Base-by-base conservation (phyloP, 2,113 vertebrate species). In the Pelmatolapia mariae region DNA sequence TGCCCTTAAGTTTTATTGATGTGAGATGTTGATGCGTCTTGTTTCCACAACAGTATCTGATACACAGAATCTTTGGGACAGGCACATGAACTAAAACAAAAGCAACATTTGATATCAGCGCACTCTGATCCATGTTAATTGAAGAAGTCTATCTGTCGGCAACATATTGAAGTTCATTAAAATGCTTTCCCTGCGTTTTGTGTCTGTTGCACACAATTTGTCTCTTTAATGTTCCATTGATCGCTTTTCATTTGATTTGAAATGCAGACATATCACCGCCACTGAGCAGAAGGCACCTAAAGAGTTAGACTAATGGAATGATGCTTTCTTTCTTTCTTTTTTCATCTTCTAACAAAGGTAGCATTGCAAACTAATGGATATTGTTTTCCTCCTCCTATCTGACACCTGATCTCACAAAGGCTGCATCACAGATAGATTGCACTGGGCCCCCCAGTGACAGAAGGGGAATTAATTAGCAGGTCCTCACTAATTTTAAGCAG, bases 391-490 rank as follows among this genome's bases (percentile, higher is more conserved):
- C 91, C 87, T 86, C 76, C 79, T 94, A 94, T 95, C 93, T 93
- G 94, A 95, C 7, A 86, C 81, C 89, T 93, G 96, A 94, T 96
- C 95, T 95, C 89, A 91, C 93, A 90, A 84, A 93, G 92, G 91
- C 91, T 88, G 93, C 90, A 87, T 88, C 88, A 80, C 87, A 89
- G 93, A 96, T 93, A 95, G 94, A 96, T 96, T 94, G 92, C 85
- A 81, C 86, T 57, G 84, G 36, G 73, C 83, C 87, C 87, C 82
- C 86, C 57, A 79, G 88, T 95, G 94, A 96, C 94, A 95, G 90
- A 90, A 83, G 84, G 89, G 85, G 93, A 96, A 96, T 96, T 96
- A 94, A 96, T 96, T 96, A 96, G 92, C 92, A 89, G 91, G 85
- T 63, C 91, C 33, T 92, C 85, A 85, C 94, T 96, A 95, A 96